These are phyloP conservation scores for Rhyacichthys aspro DNA, from an alignment of 2,797 vertebrate genomes.

Conservation along the genomic window DNA sequence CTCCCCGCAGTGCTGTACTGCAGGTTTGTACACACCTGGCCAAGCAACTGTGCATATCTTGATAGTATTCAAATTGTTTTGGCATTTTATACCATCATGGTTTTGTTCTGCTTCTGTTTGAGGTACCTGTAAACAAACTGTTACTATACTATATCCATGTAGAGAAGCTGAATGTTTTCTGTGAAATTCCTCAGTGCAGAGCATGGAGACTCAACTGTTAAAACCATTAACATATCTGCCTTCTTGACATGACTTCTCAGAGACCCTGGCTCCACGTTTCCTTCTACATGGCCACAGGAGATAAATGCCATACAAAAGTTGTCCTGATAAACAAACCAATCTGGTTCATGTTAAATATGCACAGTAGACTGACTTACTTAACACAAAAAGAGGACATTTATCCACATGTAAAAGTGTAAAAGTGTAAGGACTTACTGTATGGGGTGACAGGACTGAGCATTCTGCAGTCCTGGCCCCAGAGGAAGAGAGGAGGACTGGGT, in stretches of 20 bases:
- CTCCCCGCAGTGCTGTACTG: neutral
- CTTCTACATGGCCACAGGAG: conserved; percentile 49
- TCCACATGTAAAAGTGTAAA: neutral
- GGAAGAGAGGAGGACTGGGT: conserved; percentile 62
- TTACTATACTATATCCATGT: conserved; percentile 22
- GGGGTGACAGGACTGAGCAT: conserved; percentile 80
- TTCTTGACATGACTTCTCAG: conserved; percentile 59
- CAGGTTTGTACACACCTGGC: no score
- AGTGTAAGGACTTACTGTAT: conserved; percentile 71
- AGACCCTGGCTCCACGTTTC: conserved; percentile 18
- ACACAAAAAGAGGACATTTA: neutral
- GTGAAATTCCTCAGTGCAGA: conserved; percentile 71
- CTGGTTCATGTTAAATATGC: conserved; percentile 4
- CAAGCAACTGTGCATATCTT: neutral
- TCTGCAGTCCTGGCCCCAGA: conserved; percentile 72
- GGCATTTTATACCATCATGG: no score
- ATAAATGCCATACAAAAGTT: conserved; percentile 50
- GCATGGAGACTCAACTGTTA: conserved; percentile 71
- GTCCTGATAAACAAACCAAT: conserved; percentile 37
- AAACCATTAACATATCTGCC: conserved; percentile 68
- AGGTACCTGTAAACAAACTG: conserved; percentile 8
- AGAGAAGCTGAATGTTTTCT: conserved; percentile 52
- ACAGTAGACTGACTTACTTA: neutral
- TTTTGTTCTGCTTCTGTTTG: conserved; percentile 1
- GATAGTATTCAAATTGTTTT: no score